Evolutionary conservation across 2,113 vertebrate species (phyloP), one percentile per base, ranked within the genome.

Genomic region (Ictalurus punctatus): DNA sequence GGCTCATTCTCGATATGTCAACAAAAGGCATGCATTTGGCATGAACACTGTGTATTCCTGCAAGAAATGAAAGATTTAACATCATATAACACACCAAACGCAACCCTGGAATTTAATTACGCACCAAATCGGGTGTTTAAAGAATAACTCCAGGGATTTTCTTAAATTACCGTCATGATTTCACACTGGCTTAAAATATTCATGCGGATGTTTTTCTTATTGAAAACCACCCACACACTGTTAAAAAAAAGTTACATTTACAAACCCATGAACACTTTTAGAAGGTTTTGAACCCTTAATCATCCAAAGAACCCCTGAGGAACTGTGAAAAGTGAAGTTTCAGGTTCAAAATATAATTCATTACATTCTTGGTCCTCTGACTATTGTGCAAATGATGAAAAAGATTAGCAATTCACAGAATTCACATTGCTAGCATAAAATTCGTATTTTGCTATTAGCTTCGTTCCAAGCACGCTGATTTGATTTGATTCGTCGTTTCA

Each of bases 1-100:
- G 61, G 71, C 87, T 82, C 59, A 67, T 52, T 71, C 54, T 80
- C 10, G 23, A 83, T 56, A 71, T 84, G 61, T 79, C 52, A 25
- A 56, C 48, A 82, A 69, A 82, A 54, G 48, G 78, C 86, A 87
- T 82, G 86, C 86, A 71, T 84, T 84, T 37, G 58, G 40, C 87
- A 63, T 23, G 13, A 83, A 84, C 76, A 73, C 23, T 10, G 56
- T 48, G 16, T 73, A 54, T 83, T 61, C 19, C 34, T 40, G 17
- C 6, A 83, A 83, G 80, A 82, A 82, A 21, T 34, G 8, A 82
- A 82, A 17, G 8, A 37, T 10, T 37, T 23, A 9, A 4, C 30
- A 25, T 58, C 8, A 40, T 40, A 83, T 63, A 83, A 25, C 56
- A 63, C 21, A 61, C 6, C 81, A 23, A 61, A 61, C 63, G 3